phyloP scores from a whole-genome alignment of 2,113 vertebrate genomes.

The Vidua macroura region DNA sequence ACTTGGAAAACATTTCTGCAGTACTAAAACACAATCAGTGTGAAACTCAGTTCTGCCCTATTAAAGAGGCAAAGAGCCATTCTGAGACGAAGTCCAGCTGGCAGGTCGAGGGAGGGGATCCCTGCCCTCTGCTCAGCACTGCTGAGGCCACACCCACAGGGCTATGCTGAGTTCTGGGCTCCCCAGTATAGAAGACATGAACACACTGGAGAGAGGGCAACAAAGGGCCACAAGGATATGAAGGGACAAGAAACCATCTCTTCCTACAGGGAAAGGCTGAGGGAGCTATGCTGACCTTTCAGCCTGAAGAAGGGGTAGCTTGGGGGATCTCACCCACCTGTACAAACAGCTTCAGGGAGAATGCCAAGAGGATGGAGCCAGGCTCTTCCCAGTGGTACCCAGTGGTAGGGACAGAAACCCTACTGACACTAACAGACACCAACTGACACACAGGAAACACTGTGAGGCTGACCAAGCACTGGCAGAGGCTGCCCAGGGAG shows the following conservation, averaged over 20 bases:
- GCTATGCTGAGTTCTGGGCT: background rate
- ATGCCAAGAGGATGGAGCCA: background rate
- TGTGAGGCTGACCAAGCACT: background rate
- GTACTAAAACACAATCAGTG: background rate
- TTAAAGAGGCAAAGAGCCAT: background rate
- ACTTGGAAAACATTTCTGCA: background rate
- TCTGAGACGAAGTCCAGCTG: background rate
- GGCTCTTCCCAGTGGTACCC: background rate
- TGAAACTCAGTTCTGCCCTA: background rate
- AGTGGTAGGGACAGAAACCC: background rate
- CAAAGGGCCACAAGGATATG: background rate
- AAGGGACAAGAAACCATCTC: background rate
- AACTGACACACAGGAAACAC: background rate
- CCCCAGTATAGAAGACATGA: background rate
- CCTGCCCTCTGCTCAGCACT: background rate
- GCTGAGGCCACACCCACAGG: background rate
- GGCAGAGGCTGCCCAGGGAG: background rate
- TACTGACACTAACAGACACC: background rate
- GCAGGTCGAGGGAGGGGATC: background rate
- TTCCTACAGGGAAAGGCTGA: background rate
- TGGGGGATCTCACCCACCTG: too few relatives aligned
- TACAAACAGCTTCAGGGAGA: background rate
- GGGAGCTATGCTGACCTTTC: background rate
- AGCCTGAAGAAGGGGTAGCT: background rate
- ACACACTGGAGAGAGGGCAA: background rate